Percentiles rank a stretch among this genome's conserved stretches.
Evolutionary conservation across 2,888 invertebrate species (phyloP).

Genomic region (Brenthis hecate): DNA sequence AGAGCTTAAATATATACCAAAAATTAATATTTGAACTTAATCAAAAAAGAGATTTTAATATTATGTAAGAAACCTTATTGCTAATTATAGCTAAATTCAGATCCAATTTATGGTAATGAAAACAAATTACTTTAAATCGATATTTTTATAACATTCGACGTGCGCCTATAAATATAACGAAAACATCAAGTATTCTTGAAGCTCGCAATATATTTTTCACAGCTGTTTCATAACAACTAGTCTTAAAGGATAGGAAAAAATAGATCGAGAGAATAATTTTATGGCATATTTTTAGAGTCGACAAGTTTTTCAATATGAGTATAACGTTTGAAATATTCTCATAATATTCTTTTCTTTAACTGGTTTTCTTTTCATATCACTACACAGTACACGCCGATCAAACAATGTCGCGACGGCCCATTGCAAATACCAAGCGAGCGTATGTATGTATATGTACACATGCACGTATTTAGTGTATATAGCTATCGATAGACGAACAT

Average conservation of each 20-base stretch:
- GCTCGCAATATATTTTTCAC: neutral
- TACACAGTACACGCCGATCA: conserved; percentile 17
- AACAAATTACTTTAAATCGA: neutral
- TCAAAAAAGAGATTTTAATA: too few species aligned
- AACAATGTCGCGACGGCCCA: conserved; percentile 22
- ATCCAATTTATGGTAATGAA: neutral
- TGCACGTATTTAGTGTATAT: neutral
- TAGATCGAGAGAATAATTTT: too few species aligned
- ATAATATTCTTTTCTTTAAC: neutral
- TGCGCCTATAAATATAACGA: conserved; percentile 6
- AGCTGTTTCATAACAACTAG: neutral
- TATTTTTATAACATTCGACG: conserved; percentile 5
- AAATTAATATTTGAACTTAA: too few species aligned
- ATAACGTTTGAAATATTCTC: neutral
- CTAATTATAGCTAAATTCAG: neutral
- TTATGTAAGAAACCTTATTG: too few species aligned
- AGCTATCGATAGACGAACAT: conserved; percentile 10
- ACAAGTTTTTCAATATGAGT: neutral
- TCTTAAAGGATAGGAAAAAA: too few species aligned
- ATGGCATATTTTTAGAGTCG: neutral
- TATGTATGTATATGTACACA: neutral
- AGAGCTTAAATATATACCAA: too few species aligned
- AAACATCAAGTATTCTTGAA: conserved; percentile 6
- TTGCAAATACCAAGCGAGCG: conserved; percentile 11
- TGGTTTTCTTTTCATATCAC: conserved; percentile 4